Conservation (phyloP, 1,140 invertebrate genomes). For the Nymphalis io region DNA sequence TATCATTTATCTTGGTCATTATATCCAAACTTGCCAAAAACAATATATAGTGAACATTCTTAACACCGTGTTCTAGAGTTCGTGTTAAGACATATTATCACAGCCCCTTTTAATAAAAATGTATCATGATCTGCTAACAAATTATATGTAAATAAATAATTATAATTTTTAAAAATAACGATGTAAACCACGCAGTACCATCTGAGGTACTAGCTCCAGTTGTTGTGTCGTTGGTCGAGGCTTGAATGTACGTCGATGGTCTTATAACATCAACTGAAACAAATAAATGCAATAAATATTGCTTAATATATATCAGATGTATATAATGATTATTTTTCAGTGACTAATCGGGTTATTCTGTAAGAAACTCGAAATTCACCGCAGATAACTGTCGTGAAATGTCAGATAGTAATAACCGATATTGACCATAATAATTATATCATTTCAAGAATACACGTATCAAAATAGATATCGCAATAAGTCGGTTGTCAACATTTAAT, state of each 20-base stretch:
- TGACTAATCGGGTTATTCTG: too few relatives aligned
- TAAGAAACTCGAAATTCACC: too few relatives aligned
- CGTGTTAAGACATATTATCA: slow-evolving; percentile 67
- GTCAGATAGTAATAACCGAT: too few relatives aligned
- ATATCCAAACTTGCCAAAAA: slow-evolving; percentile 23
- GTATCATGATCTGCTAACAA: slow-evolving; percentile 32
- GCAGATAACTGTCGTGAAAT: too few relatives aligned
- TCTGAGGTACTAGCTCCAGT: slow-evolving; percentile 43
- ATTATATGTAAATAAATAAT: slow-evolving; percentile 20
- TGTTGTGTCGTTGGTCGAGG: slow-evolving; percentile 48
- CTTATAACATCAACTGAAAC: slow-evolving; percentile 63
- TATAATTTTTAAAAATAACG: slow-evolving; percentile 18
- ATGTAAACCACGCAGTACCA: slow-evolving; percentile 24
- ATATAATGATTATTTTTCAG: too few relatives aligned
- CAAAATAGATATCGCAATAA: too few relatives aligned
- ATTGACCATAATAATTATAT: too few relatives aligned
- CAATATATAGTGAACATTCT: slow-evolving; percentile 38
- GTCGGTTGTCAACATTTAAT: too few relatives aligned
- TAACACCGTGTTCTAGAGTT: slow-evolving; percentile 27
- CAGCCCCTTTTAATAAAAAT: slow-evolving; percentile 64
- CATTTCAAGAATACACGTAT: too few relatives aligned
- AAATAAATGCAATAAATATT: slow-evolving; percentile 14
- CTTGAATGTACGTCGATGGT: slow-evolving; percentile 26
- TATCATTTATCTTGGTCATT: slow-evolving; percentile 32
- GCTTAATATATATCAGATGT: too few relatives aligned